phyloP scores from a whole-genome alignment of 2,113 vertebrate species.

The Dicentrarchus labrax region DNA sequence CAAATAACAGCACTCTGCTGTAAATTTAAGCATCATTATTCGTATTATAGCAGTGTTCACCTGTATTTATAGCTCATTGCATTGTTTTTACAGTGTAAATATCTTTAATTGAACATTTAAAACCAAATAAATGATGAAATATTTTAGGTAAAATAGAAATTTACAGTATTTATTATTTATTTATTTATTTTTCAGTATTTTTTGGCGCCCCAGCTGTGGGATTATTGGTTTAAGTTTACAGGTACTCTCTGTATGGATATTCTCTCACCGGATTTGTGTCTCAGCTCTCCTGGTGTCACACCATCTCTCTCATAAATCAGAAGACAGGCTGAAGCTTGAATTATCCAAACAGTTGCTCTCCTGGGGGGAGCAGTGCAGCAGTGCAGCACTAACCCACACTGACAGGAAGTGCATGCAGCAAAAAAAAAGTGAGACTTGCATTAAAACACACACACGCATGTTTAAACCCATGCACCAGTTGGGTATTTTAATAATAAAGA shows the following conservation, averaged over 20 bases:
- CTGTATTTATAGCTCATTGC: too few relatives aligned
- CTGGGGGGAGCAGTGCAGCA: slow-evolving; percentile 6
- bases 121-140: too few relatives aligned
- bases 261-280: not conserved
- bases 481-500: slow-evolving; percentile 19
- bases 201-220: too few relatives aligned
- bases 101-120: too few relatives aligned
- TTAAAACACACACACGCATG: not conserved
- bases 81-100: too few relatives aligned
- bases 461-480: not conserved
- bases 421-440: not conserved
- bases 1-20: too few relatives aligned
- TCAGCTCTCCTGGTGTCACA: slow-evolving; percentile 14
- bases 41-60: too few relatives aligned
- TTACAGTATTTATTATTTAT: too few relatives aligned
- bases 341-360: slow-evolving; percentile 36
- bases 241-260: not conserved
- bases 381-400: slow-evolving; percentile 48
- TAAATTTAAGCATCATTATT: too few relatives aligned
- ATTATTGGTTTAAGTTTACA: not conserved
- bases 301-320: slow-evolving; percentile 16
- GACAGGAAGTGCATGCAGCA: slow-evolving; percentile 42
- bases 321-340: slow-evolving; percentile 33
- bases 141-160: too few relatives aligned
- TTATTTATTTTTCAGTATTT: too few relatives aligned